These are phyloP conservation scores for Scopus umbretta DNA, from an alignment of 2,113 vertebrate genomes.

Conservation along the genomic window DNA sequence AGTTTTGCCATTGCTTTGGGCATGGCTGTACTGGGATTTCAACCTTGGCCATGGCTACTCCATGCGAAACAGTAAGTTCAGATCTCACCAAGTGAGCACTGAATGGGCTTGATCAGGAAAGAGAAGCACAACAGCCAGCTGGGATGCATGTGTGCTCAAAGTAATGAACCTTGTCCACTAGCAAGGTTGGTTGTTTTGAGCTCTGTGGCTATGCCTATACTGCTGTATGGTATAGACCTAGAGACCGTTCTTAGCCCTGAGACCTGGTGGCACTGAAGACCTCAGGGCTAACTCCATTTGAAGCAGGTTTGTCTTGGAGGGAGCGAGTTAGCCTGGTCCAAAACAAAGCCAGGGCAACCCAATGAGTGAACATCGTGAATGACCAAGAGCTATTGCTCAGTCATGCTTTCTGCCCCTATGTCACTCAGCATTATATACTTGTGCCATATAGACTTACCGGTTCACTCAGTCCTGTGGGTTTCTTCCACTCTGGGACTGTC, in stretches of 20 bases:
- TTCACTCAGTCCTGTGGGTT: not conserved
- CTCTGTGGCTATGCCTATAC: not conserved
- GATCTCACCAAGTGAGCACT: not conserved
- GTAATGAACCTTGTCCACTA: not conserved
- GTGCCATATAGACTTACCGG: not conserved
- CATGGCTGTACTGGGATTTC: not conserved
- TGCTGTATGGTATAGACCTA: not conserved
- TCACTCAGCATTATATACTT: not conserved
- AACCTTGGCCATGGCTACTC: not conserved
- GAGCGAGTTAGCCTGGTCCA: rapidly evolving
- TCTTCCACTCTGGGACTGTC: not conserved
- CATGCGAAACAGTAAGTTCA: not conserved
- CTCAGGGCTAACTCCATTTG: not conserved
- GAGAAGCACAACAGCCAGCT: not conserved
- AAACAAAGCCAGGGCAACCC: not conserved
- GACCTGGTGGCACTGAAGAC: not conserved
- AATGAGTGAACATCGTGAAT: not conserved
- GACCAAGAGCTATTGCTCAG: not conserved
- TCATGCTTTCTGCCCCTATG: not conserved
- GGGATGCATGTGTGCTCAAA: not conserved
- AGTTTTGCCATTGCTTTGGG: not conserved
- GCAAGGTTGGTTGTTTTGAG: not conserved
- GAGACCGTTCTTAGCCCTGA: not conserved
- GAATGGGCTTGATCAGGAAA: not conserved
- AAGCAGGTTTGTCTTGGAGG: not conserved